Conservation (phyloP, 2,113 vertebrate species). For the Danio rerio region GRCz12tu NC_133186.1:39571501-39572000, state of each 20-base stretch:
- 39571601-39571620: conserved; percentile 8
- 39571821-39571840: background rate
- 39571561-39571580: background rate
- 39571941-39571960: too few species aligned
- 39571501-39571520: too few species aligned
- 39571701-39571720: background rate
- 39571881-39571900: too few species aligned
- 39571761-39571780: background rate
- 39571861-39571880: background rate
- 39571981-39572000: too few species aligned
- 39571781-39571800: background rate
- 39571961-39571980: too few species aligned
- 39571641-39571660: background rate
- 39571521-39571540: too few species aligned
- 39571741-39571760: background rate
- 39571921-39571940: too few species aligned
- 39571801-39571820: background rate
- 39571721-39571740: conserved; percentile 16
- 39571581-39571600: background rate
- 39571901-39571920: too few species aligned
- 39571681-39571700: conserved; percentile 1
- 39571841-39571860: background rate
- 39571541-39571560: background rate
- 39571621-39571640: background rate
- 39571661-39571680: background rate